Percentiles rank a stretch among this genome's conserved stretches.
These are phyloP conservation scores for Gorilla gorilla DNA, from an alignment of 2,113 vertebrate species.

Conservation along the genomic window DNA sequence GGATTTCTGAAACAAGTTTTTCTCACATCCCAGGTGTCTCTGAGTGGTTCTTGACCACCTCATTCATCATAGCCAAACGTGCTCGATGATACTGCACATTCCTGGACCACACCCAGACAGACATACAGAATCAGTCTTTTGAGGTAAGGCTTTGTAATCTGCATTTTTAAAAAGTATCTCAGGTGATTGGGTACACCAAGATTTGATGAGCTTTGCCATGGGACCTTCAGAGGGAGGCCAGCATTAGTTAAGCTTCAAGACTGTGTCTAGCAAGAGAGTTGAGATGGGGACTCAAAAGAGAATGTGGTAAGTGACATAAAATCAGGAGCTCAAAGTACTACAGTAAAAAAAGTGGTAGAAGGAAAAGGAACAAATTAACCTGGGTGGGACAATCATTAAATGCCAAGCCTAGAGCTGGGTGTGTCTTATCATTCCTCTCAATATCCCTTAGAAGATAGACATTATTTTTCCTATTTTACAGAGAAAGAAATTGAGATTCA, in stretches of 20 bases:
- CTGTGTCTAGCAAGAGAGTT: neutral
- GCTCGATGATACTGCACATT: neutral
- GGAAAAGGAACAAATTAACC: neutral
- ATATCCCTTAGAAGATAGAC: neutral
- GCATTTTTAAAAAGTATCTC: neutral
- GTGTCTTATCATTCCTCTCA: neutral
- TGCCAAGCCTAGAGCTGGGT: neutral
- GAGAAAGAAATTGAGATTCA: neutral
- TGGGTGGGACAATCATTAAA: accelerated
- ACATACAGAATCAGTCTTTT: neutral
- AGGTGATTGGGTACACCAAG: neutral
- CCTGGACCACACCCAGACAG: neutral
- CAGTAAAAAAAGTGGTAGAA: neutral
- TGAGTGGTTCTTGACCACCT: neutral
- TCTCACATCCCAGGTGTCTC: neutral
- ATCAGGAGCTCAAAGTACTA: neutral
- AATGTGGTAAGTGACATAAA: neutral
- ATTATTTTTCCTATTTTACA: neutral
- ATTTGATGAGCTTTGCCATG: neutral
- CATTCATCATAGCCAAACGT: neutral
- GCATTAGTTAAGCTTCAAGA: neutral
- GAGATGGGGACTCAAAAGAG: neutral
- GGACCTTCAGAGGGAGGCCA: neutral
- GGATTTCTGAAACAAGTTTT: neutral
- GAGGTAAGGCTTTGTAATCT: neutral